Conservation (phyloP, 2,113 vertebrate species). For the Chiloscyllium plagiosum region DNA sequence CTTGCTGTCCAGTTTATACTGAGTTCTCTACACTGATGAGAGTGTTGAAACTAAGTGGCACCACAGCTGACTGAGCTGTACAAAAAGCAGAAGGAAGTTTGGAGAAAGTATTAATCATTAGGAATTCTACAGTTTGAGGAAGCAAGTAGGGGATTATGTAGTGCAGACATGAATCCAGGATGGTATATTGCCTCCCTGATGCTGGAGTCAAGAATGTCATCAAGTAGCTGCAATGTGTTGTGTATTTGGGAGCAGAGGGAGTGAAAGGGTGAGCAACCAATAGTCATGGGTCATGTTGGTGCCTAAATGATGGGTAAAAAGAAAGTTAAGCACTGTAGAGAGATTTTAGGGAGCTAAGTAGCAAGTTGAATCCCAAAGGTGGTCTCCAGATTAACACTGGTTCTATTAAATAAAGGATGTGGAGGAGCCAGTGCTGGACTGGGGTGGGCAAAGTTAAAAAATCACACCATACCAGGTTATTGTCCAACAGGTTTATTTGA, state of each 20-base stretch:
- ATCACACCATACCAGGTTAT: too few species aligned
- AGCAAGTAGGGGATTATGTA: not conserved
- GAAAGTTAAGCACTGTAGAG: not conserved
- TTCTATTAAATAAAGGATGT: not conserved
- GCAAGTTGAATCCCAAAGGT: not conserved
- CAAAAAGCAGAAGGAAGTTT: not conserved
- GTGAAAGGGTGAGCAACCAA: not conserved
- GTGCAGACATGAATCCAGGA: not conserved
- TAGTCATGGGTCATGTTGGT: not conserved
- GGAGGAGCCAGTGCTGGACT: too few species aligned
- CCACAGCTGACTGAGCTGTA: not conserved
- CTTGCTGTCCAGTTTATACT: not conserved
- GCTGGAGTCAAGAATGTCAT: not conserved
- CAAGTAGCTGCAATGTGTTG: not conserved
- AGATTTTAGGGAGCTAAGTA: not conserved
- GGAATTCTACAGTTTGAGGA: not conserved
- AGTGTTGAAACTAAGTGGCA: not conserved
- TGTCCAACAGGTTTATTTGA: too few species aligned
- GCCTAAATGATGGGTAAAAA: not conserved
- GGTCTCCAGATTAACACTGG: not conserved
- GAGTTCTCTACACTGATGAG: not conserved
- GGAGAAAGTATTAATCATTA: not conserved
- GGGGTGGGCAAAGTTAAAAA: too few species aligned
- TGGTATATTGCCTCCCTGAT: not conserved
- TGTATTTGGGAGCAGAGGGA: not conserved